Evolutionary conservation across 2,888 invertebrate genomes (phyloP).

Genomic region (Athalia circularis): DNA sequence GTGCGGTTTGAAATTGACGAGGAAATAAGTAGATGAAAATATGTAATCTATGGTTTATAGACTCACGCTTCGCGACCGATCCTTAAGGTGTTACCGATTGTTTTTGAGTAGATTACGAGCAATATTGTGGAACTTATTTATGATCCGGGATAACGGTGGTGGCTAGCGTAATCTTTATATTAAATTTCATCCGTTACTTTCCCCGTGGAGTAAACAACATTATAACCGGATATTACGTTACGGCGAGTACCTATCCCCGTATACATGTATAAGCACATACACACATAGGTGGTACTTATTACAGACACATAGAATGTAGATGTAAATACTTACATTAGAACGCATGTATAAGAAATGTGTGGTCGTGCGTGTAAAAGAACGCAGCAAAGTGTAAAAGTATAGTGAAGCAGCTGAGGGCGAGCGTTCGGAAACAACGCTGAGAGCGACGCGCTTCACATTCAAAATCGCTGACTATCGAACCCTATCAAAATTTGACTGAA

Average conservation of each 20-base stretch:
- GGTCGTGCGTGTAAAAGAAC: too few species aligned
- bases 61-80: too few species aligned
- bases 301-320: too few species aligned
- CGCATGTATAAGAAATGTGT: background rate
- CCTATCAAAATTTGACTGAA: too few species aligned
- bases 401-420: background rate
- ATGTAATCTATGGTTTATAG: background rate
- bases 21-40: too few species aligned
- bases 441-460: background rate
- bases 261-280: background rate
- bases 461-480: too few species aligned
- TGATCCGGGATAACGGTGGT: background rate
- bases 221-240: slow-evolving; percentile 37
- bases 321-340: background rate
- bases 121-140: too few species aligned
- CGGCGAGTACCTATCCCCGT: slow-evolving; percentile 14
- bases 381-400: too few species aligned
- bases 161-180: slow-evolving; percentile 26
- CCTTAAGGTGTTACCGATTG: background rate
- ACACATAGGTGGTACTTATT: background rate
- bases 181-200: slow-evolving; percentile 39
- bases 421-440: slow-evolving; percentile 10
- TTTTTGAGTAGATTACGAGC: too few species aligned
- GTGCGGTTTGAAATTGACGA: too few species aligned
- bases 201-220: slow-evolving; percentile 26